Conservation (phyloP, 2,113 vertebrate genomes). For the Phalacrocorax carbo region DNA sequence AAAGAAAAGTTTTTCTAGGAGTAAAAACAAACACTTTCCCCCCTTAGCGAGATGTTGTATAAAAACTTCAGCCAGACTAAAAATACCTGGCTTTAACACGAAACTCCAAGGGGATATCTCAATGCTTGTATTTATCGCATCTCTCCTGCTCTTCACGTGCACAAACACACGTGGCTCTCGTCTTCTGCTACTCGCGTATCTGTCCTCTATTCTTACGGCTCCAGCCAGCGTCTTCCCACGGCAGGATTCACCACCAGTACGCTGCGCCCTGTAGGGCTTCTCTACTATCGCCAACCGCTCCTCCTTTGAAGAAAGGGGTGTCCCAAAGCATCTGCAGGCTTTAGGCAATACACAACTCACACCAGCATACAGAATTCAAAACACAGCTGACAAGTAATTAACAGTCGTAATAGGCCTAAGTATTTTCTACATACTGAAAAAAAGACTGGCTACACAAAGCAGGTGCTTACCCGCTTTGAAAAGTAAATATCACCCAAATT, state of each 20-base stretch:
- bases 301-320: not conserved
- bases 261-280: not conserved
- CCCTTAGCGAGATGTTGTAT: not conserved
- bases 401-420: not conserved
- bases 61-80: not conserved
- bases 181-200: not conserved
- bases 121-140: not conserved
- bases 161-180: not conserved
- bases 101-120: not conserved
- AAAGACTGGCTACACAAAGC: not conserved
- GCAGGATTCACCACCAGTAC: not conserved
- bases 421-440: not conserved
- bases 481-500: not conserved
- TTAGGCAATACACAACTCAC: not conserved
- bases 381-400: not conserved
- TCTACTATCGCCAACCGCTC: not conserved
- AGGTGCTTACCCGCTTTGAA: not conserved
- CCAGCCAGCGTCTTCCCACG: not conserved
- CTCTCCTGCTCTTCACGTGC: not conserved
- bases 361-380: not conserved
- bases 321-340: not conserved
- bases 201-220: not conserved
- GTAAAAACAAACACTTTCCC: not conserved
- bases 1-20: not conserved
- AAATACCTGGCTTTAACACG: not conserved